These are phyloP conservation scores for Drosophila arawakana DNA, from an alignment of 1,140 invertebrate species.

Conservation along the genomic window DNA sequence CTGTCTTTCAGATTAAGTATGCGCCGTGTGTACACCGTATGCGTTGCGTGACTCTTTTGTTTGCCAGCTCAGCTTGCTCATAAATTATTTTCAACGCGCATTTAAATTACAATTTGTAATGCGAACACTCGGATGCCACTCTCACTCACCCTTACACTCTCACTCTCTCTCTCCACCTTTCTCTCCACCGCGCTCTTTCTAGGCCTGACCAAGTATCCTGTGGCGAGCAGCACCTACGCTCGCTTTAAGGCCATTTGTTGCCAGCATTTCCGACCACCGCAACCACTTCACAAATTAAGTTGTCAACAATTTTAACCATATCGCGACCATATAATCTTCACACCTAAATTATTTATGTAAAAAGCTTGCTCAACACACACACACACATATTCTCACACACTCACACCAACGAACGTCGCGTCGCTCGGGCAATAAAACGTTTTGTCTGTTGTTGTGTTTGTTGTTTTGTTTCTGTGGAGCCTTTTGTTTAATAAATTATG, in stretches of 20 bases:
- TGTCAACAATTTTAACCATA: conserved; percentile 81
- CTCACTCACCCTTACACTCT: conserved; percentile 8
- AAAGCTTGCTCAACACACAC: conserved; percentile 41
- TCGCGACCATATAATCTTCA: conserved; percentile 79
- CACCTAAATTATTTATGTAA: conserved; percentile 80
- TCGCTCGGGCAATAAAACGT: conserved; percentile 77
- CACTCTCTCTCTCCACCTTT: background rate
- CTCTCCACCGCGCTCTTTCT: background rate
- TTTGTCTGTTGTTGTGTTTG: conserved; percentile 51
- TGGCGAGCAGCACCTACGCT: conserved; percentile 44
- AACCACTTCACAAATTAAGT: conserved; percentile 80
- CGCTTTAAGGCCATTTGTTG: conserved; percentile 41
- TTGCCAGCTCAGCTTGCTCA: conserved; percentile 43
- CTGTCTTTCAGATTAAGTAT: conserved; percentile 60
- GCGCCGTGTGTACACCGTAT: conserved; percentile 34
- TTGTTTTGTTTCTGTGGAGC: conserved; percentile 52
- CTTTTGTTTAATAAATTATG: conserved; percentile 83
- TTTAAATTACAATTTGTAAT: conserved; percentile 62
- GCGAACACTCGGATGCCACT: conserved; percentile 22
- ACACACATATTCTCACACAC: conserved; percentile 24
- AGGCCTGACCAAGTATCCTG: conserved; percentile 23
- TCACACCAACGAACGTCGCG: conserved; percentile 23
- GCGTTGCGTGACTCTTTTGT: conserved; percentile 42
- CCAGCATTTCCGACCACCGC: conserved; percentile 59
- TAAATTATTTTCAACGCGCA: conserved; percentile 61